Conservation (phyloP, 1,140 invertebrate genomes). For the Drosophila sp. region DNA sequence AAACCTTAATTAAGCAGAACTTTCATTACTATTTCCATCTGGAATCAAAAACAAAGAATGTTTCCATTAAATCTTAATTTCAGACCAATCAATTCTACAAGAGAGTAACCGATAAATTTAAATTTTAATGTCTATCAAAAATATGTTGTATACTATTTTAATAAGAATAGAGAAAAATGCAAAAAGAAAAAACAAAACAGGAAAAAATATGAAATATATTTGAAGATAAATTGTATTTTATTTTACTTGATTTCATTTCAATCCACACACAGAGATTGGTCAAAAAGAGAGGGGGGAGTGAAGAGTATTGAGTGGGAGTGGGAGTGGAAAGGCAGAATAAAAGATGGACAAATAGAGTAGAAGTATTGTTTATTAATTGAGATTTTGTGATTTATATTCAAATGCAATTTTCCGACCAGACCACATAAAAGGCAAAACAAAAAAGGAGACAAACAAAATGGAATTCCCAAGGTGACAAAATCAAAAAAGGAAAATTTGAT, state of each 20-base stretch:
- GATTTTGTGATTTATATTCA: slow-evolving; percentile 55
- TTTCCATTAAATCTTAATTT: no score
- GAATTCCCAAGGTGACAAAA: slow-evolving; percentile 8
- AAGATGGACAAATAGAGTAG: background rate
- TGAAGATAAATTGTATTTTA: background rate
- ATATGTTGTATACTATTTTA: no score
- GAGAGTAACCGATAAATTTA: no score
- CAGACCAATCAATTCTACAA: no score
- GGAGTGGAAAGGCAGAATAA: background rate
- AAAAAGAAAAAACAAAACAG: background rate
- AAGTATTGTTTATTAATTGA: slow-evolving; percentile 47
- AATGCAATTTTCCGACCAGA: slow-evolving; percentile 46
- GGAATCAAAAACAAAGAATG: no score
- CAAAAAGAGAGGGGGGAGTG: background rate
- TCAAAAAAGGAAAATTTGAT: slow-evolving; percentile 7
- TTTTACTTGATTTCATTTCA: slow-evolving; percentile 1
- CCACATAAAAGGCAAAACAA: background rate
- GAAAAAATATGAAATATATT: background rate
- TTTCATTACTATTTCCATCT: no score
- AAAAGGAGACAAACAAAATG: background rate
- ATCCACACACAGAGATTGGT: background rate
- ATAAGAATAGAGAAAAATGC: no score
- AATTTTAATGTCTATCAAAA: no score
- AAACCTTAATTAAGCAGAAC: no score
- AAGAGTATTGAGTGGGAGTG: background rate